A percentile compares a stretch with the other conserved stretches of the same genome.
Conservation (phyloP, 2,113 vertebrate genomes). For the Oryzias javanicus region DNA sequence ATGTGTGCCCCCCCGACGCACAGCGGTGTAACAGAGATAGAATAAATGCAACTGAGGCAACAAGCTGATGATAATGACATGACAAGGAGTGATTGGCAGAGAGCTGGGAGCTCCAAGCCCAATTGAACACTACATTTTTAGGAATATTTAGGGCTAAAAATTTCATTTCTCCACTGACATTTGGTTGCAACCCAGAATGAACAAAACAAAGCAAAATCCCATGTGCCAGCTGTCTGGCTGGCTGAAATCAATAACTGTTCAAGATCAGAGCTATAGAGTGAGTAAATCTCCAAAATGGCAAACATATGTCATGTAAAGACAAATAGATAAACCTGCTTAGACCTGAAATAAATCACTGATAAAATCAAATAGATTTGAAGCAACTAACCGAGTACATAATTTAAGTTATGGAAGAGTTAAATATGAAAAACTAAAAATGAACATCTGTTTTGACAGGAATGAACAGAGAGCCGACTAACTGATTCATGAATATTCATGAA, state of each 20-base stretch:
- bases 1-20: not conserved
- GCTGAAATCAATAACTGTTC: conserved; percentile 66
- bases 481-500: conserved; percentile 75
- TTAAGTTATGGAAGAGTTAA: conserved; percentile 42
- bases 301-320: conserved; percentile 54
- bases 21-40: conserved; percentile 4
- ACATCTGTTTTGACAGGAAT: conserved; percentile 71
- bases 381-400: conserved; percentile 34
- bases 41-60: conserved; percentile 6
- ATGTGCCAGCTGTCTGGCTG: conserved; percentile 62
- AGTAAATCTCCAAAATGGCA: conserved; percentile 49
- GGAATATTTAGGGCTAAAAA: conserved; percentile 47
- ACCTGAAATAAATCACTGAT: conserved; percentile 16
- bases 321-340: conserved; percentile 21
- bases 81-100: conserved; percentile 52
- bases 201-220: conserved; percentile 50
- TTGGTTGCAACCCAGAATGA: conserved; percentile 36
- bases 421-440: conserved; percentile 68
- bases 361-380: conserved; percentile 4
- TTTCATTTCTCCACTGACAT: conserved; percentile 50
- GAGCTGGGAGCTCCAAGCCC: conserved; percentile 37
- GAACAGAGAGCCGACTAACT: conserved; percentile 67
- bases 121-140: conserved; percentile 33
- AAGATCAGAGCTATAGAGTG: conserved; percentile 57
- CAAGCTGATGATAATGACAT: conserved; percentile 31